Base-by-base conservation (phyloP, 2,797 vertebrate species). In the Enteromius viviparus region DNA sequence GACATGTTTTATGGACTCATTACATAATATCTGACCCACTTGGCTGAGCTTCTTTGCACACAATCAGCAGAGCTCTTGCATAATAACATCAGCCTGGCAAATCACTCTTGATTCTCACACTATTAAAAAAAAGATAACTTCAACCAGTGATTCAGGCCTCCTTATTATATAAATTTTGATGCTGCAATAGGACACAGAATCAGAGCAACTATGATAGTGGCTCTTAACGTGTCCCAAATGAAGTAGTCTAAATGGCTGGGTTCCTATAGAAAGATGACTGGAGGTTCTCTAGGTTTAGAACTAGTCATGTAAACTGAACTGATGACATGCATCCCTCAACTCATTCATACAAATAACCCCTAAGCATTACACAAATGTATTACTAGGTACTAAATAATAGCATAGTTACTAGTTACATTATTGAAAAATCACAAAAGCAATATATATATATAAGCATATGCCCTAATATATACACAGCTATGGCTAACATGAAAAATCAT, bases 1-100 rank as follows among this genome's bases (percentile, higher is more conserved):
- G 12, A n/a, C 17, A 15, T 47, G 55, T 77, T 62, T 51, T 29
- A 34, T 42, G 32, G 14, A 37, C 49, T 60, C 32, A 21, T 80
- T 58, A 70, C 49, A 69, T 74, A 58, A 80, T 40, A 40, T 72
- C 49, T 58, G 78, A 76, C 76, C 80, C 58, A 78, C 40, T 64
- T 64, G n/a, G 29, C 62, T 69, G 49, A 58, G 42, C 32, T 66
- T 76, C 19, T 49, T 66, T 40, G 47, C 60, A 76, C 37, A 60
- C 64, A 76, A 65, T 75, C 51, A 82, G 12, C 47, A 32, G 49
- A 64, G n/a, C 15, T 69, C 64, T 76, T 82, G 26, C 26, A 76
- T 69, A 66, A 82, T 72, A 62, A 62, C 58, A 49, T 32, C 40
- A 60, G 37, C 37, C 8, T 34, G 19, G 40, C 32, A 82, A 53